phyloP scores from a whole-genome alignment of 2,113 vertebrate species.

The Psilopogon haemacephalus region DNA sequence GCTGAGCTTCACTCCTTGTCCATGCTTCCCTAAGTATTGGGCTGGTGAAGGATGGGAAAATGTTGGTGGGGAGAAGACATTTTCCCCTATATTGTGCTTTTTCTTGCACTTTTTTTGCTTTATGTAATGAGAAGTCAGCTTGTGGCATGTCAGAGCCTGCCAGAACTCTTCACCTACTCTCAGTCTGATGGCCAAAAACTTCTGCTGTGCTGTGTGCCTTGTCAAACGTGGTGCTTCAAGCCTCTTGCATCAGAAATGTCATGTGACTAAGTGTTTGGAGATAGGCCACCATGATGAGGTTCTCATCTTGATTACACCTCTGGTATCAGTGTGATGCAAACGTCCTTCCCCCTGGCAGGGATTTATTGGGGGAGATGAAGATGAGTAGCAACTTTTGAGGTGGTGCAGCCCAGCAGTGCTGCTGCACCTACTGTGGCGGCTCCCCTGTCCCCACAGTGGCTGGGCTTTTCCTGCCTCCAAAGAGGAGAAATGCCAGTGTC shows the following conservation, averaged over 20 bases:
- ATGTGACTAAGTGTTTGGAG: neutral
- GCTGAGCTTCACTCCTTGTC: neutral
- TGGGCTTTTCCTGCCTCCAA: neutral
- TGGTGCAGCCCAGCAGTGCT: neutral
- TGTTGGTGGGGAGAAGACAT: accelerated
- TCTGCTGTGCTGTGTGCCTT: neutral
- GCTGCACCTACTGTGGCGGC: accelerated
- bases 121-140: neutral
- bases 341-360: neutral
- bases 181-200: neutral
- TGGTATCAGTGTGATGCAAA: neutral
- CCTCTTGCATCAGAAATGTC: neutral
- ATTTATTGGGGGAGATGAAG: neutral
- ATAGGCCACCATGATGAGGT: neutral
- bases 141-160: neutral
- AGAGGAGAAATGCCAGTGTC: accelerated
- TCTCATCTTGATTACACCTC: neutral
- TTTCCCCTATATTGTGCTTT: neutral
- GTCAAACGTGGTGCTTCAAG: neutral
- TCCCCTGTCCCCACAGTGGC: neutral
- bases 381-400: neutral
- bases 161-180: neutral
- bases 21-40: accelerated
- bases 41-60: accelerated
- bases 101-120: neutral